These are phyloP conservation scores for Neodiprion fabricii DNA, from an alignment of 1,140 invertebrate genomes.

Conservation along the genomic window DNA sequence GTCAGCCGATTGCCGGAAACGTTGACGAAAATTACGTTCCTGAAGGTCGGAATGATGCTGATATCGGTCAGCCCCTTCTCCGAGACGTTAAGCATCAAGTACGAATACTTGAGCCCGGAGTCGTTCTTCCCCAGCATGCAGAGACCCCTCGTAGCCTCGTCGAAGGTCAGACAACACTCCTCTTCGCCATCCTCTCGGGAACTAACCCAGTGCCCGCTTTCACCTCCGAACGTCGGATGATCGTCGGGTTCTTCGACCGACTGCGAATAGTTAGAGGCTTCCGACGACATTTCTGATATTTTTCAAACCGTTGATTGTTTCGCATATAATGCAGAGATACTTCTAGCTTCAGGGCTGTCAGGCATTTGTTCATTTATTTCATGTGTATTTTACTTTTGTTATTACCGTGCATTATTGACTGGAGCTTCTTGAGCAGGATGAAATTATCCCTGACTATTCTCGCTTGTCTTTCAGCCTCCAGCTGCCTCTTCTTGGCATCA, in stretches of 20 bases:
- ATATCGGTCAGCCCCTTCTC: constrained; percentile 27
- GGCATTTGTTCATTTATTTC: too few species aligned
- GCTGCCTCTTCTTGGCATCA: constrained; percentile 52
- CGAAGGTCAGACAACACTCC: neutral
- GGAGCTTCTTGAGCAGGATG: constrained; percentile 50
- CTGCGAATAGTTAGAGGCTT: too few species aligned
- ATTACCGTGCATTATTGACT: constrained; percentile 51
- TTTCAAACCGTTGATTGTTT: too few species aligned
- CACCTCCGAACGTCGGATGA: too few species aligned
- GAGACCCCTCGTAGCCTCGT: constrained; percentile 30
- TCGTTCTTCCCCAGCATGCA: constrained; percentile 30
- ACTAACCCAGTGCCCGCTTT: too few species aligned
- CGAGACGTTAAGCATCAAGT: constrained; percentile 27
- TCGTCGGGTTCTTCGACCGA: too few species aligned
- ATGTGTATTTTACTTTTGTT: constrained; percentile 10
- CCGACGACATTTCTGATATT: too few species aligned
- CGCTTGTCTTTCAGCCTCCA: constrained; percentile 52
- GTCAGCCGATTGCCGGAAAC: constrained; percentile 34
- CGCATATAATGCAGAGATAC: too few species aligned
- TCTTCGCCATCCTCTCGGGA: neutral
- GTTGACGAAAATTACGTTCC: constrained; percentile 29
- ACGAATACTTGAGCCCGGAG: constrained; percentile 24
- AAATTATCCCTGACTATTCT: constrained; percentile 54
- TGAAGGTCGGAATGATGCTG: constrained; percentile 25
- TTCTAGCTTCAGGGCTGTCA: too few species aligned